phyloP scores from a whole-genome alignment of 2,888 invertebrate genomes.

The Altica lythri region DNA sequence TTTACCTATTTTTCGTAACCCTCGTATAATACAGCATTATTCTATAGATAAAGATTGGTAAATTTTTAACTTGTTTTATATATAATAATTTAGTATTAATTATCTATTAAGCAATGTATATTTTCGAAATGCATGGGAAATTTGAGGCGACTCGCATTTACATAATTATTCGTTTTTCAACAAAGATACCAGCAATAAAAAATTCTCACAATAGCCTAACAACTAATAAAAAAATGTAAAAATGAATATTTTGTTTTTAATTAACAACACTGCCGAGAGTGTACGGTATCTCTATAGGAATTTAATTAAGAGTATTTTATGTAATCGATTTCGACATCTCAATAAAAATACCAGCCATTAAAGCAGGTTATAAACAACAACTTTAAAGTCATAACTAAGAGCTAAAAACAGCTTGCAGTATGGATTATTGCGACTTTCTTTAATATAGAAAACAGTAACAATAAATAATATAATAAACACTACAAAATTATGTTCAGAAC shows the following conservation, averaged over 20 bases:
- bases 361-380: constrained; percentile 7
- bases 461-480: too few relatives aligned
- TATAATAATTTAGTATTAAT: background rate
- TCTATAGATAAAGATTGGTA: background rate
- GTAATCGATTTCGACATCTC: constrained; percentile 35
- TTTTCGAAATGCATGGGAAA: background rate
- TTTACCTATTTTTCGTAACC: too few relatives aligned
- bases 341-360: constrained; percentile 25
- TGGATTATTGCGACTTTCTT: too few relatives aligned
- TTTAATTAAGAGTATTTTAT: constrained; percentile 32
- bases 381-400: too few relatives aligned
- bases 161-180: constrained; percentile 6
- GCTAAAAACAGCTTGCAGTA: too few relatives aligned
- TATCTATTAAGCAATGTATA: background rate
- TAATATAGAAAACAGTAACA: too few relatives aligned
- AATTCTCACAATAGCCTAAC: background rate
- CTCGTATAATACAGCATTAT: too few relatives aligned
- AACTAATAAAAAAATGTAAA: background rate
- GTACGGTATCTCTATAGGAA: constrained; percentile 29
- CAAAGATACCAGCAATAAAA: background rate
- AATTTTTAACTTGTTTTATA: background rate
- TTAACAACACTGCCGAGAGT: constrained; percentile 26
- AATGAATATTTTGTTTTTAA: constrained; percentile 18
- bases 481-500: too few relatives aligned
- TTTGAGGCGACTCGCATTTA: background rate